A percentile compares a stretch with the other conserved stretches of the same genome.
Evolutionary conservation across 1,140 invertebrate species (phyloP).

Genomic region (Pseudomyrmex flavicornis): DNA sequence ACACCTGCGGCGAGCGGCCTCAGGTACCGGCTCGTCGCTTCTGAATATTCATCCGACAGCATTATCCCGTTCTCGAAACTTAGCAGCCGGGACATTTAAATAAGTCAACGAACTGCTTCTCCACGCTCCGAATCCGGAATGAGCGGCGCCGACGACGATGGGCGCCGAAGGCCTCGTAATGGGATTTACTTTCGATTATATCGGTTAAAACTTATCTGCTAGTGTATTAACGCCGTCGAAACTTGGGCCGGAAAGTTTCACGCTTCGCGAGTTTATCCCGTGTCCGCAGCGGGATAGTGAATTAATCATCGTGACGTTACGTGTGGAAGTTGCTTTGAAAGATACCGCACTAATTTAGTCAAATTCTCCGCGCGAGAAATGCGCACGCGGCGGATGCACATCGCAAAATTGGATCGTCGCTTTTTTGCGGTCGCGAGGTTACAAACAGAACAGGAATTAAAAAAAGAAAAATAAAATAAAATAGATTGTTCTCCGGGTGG

Average conservation of each 20-base stretch:
- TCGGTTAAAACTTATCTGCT: slow-evolving; percentile 52
- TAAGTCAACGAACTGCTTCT: slow-evolving; percentile 63
- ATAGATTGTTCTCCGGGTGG: neutral
- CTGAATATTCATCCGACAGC: slow-evolving; percentile 65
- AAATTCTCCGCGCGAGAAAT: neutral
- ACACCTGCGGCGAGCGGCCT: slow-evolving; percentile 52
- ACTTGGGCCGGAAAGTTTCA: slow-evolving; percentile 44
- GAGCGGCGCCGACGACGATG: slow-evolving; percentile 30
- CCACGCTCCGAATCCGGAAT: slow-evolving; percentile 42
- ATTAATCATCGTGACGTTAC: slow-evolving; percentile 28
- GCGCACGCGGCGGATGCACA: too few species aligned
- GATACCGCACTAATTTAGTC: slow-evolving; percentile 29
- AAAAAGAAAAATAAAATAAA: neutral
- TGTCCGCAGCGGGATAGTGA: slow-evolving; percentile 25
- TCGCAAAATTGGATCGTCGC: too few species aligned
- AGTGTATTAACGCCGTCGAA: slow-evolving; percentile 38
- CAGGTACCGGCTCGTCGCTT: slow-evolving; percentile 26
- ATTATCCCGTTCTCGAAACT: slow-evolving; percentile 53
- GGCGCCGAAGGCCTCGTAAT: slow-evolving; percentile 52
- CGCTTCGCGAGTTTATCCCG: slow-evolving; percentile 32
- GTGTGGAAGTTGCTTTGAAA: slow-evolving; percentile 18
- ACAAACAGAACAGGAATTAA: too few species aligned
- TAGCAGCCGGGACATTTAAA: slow-evolving; percentile 56
- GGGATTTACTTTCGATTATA: slow-evolving; percentile 60
- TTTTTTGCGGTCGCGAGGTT: too few species aligned